Evolutionary conservation across 2,888 invertebrate genomes (phyloP).

Genomic region (Incurvaria masculella): DNA sequence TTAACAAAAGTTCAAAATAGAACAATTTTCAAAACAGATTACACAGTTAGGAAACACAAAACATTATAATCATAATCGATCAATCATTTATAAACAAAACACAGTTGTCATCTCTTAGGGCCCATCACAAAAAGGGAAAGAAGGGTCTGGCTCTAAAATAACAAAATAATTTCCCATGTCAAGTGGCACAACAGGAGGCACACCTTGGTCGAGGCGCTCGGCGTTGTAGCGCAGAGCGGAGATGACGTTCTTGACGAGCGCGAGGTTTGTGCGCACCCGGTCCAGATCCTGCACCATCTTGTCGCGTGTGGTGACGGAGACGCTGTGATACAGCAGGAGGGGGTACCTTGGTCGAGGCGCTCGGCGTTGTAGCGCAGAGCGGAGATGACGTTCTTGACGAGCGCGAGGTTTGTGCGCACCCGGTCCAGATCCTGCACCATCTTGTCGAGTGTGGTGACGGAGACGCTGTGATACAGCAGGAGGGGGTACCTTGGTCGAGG

Average conservation of each 20-base stretch:
- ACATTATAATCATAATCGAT: too few relatives aligned
- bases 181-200: conserved; percentile 1
- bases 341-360: conserved; percentile 67
- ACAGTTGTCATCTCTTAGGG: too few relatives aligned
- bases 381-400: conserved; percentile 64
- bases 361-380: conserved; percentile 66
- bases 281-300: conserved; percentile 69
- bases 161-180: too few relatives aligned
- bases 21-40: too few relatives aligned
- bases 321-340: conserved; percentile 22
- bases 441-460: conserved; percentile 69
- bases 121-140: too few relatives aligned
- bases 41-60: too few relatives aligned
- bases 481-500: conserved; percentile 64
- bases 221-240: conserved; percentile 65
- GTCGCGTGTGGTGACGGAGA: conserved; percentile 71
- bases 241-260: conserved; percentile 62
- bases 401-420: conserved; percentile 60
- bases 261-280: conserved; percentile 61
- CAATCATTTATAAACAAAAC: too few relatives aligned
- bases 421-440: conserved; percentile 68
- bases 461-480: conserved; percentile 42
- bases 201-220: conserved; percentile 70
- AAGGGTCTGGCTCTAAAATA: too few relatives aligned
- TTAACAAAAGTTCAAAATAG: too few relatives aligned